Evolutionary conservation across 2,113 vertebrate genomes (phyloP), one percentile per base, ranked within the genome.

Genomic region (Oreochromis spilurus): DNA sequence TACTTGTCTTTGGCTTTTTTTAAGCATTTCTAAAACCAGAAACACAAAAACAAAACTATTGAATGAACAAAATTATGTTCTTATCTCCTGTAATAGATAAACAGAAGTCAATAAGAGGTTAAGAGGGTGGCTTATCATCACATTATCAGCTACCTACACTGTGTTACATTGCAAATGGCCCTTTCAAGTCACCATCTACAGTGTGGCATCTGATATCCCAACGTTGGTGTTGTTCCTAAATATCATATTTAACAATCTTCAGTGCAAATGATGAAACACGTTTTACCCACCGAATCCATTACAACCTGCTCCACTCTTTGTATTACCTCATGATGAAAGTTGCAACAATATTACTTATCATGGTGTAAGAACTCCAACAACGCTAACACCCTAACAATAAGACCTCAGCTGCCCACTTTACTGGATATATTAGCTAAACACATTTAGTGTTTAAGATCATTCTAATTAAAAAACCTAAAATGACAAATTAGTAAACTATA

Each of bases 341-440:
- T 77, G 14, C 9, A 29, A 31, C 45, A n/a, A 1, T 17, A n/a
- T 77, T 77, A 50, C 10, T 77, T 31, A 31, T 77, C 7, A 31
- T 31, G 70, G 4, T 31, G 2, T 31, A 77, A 19, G 16, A 31
- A 77, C 43, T 50, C n/a, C 10, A 48, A 31, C 45, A 77, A 31
- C 1, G 1, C 40, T 17, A 48, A 3, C 2, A 0, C 26, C 72
- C 6, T 50, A 50, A 0, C 48, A 50, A 7, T 17, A 45, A 75
- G 21, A 29, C 26, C 67, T 2, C 40, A 45, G 40, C 67, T 75
- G 5, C 38, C 0, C 3, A 62, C 24, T 75, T 50, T 75, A 75
- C 70, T 75, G 3, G 43, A 19, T 50, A 75, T 12, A 50, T 19
- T 50, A 19, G 16, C 43, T 31, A 31, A 75, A 19, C 24, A 12